A percentile compares a stretch with the other conserved stretches of the same genome.
phyloP scores from a whole-genome alignment of 2,797 vertebrate species.

The Acomys russatus region DNA sequence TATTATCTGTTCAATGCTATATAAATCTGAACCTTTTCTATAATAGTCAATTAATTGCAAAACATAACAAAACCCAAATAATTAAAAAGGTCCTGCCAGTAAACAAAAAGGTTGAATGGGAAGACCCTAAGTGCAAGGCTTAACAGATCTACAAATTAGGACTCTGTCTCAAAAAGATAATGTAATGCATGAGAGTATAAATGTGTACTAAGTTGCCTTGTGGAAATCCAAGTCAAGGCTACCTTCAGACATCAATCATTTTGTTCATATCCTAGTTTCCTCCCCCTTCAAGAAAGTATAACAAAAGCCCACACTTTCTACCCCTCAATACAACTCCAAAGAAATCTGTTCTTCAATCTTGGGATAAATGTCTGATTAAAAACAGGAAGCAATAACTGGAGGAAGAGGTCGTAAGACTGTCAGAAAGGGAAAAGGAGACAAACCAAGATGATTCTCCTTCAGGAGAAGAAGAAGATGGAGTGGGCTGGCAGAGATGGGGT shows the following conservation, averaged over 20 bases:
- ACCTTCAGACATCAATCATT: background rate
- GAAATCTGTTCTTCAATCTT: background rate
- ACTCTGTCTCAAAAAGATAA: background rate
- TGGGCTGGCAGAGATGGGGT: background rate
- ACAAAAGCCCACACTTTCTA: background rate
- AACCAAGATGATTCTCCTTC: background rate
- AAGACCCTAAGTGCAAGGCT: background rate
- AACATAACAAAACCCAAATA: conserved; percentile 12
- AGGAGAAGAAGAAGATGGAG: background rate
- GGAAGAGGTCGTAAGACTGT: background rate
- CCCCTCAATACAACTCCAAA: no score
- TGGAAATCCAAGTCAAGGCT: conserved; percentile 1
- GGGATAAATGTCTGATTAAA: background rate
- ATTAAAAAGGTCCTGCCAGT: background rate
- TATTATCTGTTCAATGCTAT: conserved; percentile 32
- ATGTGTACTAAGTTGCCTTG: background rate
- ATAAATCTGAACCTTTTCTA: conserved; percentile 4
- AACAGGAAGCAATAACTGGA: background rate
- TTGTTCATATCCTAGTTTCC: background rate
- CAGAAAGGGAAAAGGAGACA: background rate
- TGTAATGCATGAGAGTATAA: background rate
- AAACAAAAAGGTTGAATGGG: background rate
- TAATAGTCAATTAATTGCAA: conserved; percentile 21
- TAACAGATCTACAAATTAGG: background rate
- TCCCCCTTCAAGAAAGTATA: background rate